phyloP scores from a whole-genome alignment of 2,797 vertebrate genomes.

The Cebuella pygmaea region DNA sequence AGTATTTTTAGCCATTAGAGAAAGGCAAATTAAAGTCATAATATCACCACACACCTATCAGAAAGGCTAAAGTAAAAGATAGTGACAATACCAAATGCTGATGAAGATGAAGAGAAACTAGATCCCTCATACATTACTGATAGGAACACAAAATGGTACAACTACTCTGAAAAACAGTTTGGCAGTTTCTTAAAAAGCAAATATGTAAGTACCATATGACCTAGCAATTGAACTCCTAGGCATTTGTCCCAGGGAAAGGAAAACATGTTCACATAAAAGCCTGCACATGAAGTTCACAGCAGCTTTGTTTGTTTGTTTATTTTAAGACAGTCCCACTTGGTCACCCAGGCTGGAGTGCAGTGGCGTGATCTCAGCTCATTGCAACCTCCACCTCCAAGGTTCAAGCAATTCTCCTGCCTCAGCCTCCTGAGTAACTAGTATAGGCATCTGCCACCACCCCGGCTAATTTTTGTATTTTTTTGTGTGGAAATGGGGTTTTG shows the following conservation, averaged over 20 bases:
- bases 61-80: neutral
- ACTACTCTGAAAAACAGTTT: neutral
- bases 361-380: neutral
- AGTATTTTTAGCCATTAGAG: neutral
- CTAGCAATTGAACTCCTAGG: neutral
- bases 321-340: neutral
- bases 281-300: neutral
- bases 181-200: neutral
- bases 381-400: neutral
- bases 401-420: neutral
- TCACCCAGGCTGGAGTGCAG: neutral
- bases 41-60: neutral
- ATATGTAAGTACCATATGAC: neutral
- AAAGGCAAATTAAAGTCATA: neutral
- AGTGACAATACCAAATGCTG: neutral
- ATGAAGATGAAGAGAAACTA: neutral
- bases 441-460: neutral
- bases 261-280: neutral
- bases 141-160: neutral
- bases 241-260: slow-evolving; percentile 21
- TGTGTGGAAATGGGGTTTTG: neutral
- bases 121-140: neutral
- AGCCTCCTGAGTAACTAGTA: neutral
- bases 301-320: neutral
- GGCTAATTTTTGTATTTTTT: neutral